A percentile compares a stretch with the other conserved stretches of the same genome.
These are phyloP conservation scores for Chaenodraco wilsoni DNA, from an alignment of 2,797 vertebrate genomes.

Conservation along the genomic window DNA sequence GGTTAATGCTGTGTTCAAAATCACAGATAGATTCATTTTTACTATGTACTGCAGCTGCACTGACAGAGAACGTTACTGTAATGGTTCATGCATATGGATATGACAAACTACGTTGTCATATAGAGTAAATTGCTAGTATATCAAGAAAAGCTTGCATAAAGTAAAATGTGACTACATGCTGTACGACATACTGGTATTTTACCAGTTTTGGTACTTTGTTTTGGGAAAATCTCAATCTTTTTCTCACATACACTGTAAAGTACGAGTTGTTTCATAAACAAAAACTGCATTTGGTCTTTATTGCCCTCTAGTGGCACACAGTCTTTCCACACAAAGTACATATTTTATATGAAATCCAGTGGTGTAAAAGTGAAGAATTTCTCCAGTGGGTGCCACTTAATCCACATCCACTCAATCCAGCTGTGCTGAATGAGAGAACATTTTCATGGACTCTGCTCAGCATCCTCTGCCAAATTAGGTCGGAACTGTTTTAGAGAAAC, in stretches of 20 bases:
- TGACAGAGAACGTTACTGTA: too few species aligned
- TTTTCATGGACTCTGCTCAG: slow-evolving; percentile 23
- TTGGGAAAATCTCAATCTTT: too few species aligned
- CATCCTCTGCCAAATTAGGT: slow-evolving; percentile 28
- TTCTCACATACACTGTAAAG: too few species aligned
- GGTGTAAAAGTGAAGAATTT: slow-evolving; percentile 7
- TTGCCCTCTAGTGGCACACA: slow-evolving; percentile 51
- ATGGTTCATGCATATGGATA: too few species aligned
- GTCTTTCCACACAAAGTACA: background rate
- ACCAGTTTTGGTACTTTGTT: too few species aligned
- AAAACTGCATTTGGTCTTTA: slow-evolving; percentile 20
- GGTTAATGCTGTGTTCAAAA: background rate
- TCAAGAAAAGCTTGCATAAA: too few species aligned
- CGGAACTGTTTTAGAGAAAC: slow-evolving; percentile 26
- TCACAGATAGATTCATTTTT: too few species aligned
- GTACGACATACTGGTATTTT: too few species aligned
- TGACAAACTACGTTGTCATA: too few species aligned
- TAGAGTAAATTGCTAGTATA: too few species aligned
- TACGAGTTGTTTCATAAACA: background rate
- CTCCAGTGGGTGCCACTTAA: slow-evolving; percentile 9
- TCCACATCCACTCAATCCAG: slow-evolving; percentile 13
- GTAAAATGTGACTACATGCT: too few species aligned
- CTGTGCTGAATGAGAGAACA: slow-evolving; percentile 13
- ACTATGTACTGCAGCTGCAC: too few species aligned
- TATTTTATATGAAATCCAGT: background rate